Evolutionary conservation across 1,140 invertebrate species (phyloP), one percentile per base, ranked within the genome.

Genomic region (Anoplolepis gracilipes): DNA sequence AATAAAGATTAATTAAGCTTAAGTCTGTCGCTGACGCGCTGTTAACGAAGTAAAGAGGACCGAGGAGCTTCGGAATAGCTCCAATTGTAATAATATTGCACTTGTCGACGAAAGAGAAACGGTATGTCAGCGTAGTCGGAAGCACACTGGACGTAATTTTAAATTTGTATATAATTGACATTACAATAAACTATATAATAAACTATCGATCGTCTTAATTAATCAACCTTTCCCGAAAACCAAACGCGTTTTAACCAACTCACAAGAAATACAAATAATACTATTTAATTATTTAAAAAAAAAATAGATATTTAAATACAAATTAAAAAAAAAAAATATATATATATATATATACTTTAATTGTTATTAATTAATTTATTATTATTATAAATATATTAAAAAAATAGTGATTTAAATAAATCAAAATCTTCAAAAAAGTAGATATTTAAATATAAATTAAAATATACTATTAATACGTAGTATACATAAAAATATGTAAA

Each of bases 121-220:
- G 77, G 30, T 82, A 76, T 87, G 86, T 81, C 86, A 76, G 73
- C 73, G 73, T 90, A 90, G 62, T 69, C 53, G 57, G 59, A 91
- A 88, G 85, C 87, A 90, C 86, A 90, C 82, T 90, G 89, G 86
- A 79, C 87, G 86, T 91, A 91, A 93, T 93, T 93, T 93, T 92
- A 91, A 93, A 93, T 93, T 93, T 93, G 93, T 93, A 93, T 92
- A 93, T 93, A 93, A 93, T 93, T 93, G 92, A 93, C 92, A 93
- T 93, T 92, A 92, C 85, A 93, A 93, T 93, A 93, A 93, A 93
- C 87, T 91, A 92, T 88, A 89, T 91, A 93, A 93, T 89, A 84
- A 84, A 84, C 11, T 77, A 72, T 30, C 42, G 39, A 64, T 46
- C 5, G 13, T 16, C 46, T 82, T 33, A 42, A 61, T 59, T n/a